Conservation (phyloP, 2,797 vertebrate species). For the Microchirus variegatus region DNA sequence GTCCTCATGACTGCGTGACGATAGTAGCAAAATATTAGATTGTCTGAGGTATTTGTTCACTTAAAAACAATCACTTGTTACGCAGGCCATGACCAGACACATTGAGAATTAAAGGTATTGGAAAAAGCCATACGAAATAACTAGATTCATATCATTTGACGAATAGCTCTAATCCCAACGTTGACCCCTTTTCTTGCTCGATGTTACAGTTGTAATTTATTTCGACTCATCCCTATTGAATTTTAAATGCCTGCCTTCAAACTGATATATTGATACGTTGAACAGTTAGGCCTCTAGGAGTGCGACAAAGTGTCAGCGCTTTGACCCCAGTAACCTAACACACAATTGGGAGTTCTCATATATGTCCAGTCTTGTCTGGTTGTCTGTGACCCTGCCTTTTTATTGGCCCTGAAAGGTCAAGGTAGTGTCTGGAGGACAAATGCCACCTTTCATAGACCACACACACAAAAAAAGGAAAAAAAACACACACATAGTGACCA, state of each 20-base stretch:
- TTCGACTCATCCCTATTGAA: too few species aligned
- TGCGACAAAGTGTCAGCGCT: slow-evolving; percentile 48
- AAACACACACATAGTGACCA: neutral
- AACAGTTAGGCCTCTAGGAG: slow-evolving; percentile 1
- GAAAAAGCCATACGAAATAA: neutral
- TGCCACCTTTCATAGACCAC: slow-evolving; percentile 39
- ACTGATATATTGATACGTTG: too few species aligned
- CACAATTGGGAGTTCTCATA: slow-evolving; percentile 52
- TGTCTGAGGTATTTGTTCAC: slow-evolving; percentile 33
- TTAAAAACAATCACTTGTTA: slow-evolving; percentile 26
- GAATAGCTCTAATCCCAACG: too few species aligned
- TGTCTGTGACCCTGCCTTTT: slow-evolving; percentile 47
- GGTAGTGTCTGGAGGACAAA: slow-evolving; percentile 56
- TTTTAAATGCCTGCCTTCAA: too few species aligned
- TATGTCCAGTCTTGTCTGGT: slow-evolving; percentile 32
- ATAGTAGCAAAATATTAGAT: slow-evolving; percentile 28
- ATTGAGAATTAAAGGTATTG: neutral
- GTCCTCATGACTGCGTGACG: slow-evolving; percentile 1
- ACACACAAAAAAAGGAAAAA: too few species aligned
- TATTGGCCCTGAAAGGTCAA: slow-evolving; percentile 53
- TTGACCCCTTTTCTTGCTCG: too few species aligned
- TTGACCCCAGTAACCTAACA: slow-evolving; percentile 49
- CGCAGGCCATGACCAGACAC: slow-evolving; percentile 14
- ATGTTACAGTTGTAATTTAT: too few species aligned
- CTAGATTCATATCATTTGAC: slow-evolving; percentile 1